Evolutionary conservation across 2,113 vertebrate genomes (phyloP), one percentile per base, ranked within the genome.

Genomic region (Seriola dumerili): DNA sequence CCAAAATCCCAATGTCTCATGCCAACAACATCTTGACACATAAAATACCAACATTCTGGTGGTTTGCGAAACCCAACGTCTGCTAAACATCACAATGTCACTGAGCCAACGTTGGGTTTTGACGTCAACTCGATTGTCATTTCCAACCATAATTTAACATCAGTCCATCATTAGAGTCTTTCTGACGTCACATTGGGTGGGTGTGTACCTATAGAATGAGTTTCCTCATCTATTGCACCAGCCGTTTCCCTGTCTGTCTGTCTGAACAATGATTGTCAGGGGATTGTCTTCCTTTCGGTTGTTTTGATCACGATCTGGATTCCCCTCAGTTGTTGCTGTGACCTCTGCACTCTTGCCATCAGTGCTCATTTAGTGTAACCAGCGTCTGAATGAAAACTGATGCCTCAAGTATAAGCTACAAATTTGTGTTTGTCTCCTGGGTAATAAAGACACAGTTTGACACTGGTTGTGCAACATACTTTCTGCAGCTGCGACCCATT

Each of bases 371-470:
- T 48, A 8, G 44, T 38, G 36, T 63, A 25, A 58, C 5, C 36
- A 50, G 44, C 40, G 9, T 13, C 64, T 63, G 40, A 63, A 63
- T 72, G 63, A 72, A 63, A 80, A 36, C 62, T 19, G 38, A 85
- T n/a, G 55, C 25, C 25, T 72, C 14, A 1, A n/a, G 36, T 63
- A 21, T n/a, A 1, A 83, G 23, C 17, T 74, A 48, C 46, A 76
- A 62, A 72, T 75, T 5, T 72, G 52, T 77, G 42, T 72, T 21
- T 54, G 29, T 62, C 69, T 61, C 66, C n/a, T 44, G 65, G 16
- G 78, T n/a, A 66, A 36, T 48, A 16, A 72, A 36, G 16, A 58
- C 11, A 17, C 23, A 58, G 59, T 70, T 75, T 69, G 46, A 72
- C 36, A n/a, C 19, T 14, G 44, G 25, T 76, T 87, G 40, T 55